Conservation (phyloP, 2,797 vertebrate genomes). For the Prionace glauca region DNA sequence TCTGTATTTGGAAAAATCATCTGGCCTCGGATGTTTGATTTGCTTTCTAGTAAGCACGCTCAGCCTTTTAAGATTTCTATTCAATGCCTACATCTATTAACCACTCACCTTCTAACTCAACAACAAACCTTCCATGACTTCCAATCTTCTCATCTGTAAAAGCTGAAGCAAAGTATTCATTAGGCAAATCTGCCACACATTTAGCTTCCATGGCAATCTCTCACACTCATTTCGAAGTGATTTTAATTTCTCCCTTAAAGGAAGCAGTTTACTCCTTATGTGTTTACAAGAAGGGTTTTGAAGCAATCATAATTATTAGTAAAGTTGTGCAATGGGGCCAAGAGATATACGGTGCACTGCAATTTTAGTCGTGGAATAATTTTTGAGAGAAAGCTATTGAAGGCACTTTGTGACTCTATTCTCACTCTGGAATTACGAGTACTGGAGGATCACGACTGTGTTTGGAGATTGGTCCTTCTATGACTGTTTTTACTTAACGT, state of each 20-base stretch:
- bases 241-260: background rate
- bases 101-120: background rate
- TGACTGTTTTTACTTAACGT: background rate
- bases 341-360: background rate
- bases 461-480: background rate
- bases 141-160: background rate
- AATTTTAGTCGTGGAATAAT: background rate
- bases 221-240: background rate
- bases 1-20: background rate
- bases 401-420: background rate
- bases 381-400: background rate
- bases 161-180: background rate
- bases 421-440: background rate
- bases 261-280: background rate
- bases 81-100: background rate
- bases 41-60: background rate
- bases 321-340: background rate
- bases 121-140: background rate
- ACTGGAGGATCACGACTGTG: background rate
- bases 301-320: background rate
- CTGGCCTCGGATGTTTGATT: background rate
- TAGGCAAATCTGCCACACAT: background rate
- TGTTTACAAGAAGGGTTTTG: background rate
- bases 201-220: background rate
- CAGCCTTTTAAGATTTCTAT: background rate